Base-by-base conservation (phyloP, 1,140 invertebrate genomes). In the Zaprionus ghesquierei region DNA sequence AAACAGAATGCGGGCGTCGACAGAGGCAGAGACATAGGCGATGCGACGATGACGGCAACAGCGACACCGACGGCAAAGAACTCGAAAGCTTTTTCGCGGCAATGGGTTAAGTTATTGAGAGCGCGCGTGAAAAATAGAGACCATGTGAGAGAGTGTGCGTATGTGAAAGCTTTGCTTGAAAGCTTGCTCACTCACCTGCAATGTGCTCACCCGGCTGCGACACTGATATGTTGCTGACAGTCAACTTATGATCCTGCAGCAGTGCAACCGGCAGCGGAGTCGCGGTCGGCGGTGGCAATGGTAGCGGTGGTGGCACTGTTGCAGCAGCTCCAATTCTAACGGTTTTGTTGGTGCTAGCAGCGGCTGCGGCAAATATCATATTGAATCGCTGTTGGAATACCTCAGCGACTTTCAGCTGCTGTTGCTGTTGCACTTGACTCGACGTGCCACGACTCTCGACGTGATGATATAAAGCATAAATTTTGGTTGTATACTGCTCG, bases 391-490 rank as follows among this genome's bases (percentile, higher is more conserved):
- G 70, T 77, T 76, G 77, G 9, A 54, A 31, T 59, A 75, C 68
- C 61, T 70, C 73, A 53, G 73, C 79, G 71, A 79, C 77, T 73
- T 51, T 86, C 85, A 89, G 89, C 85, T 86, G 89, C 79, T 86
- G 84, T 85, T 89, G 89, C 89, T 90, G 80, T 86, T 90, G 87
- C 89, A 90, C 81, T 89, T 91, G 73, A 82, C 80, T 55, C 70
- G 77, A 77, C 85, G 81, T 72, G 87, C 77, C 86, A 87, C 84
- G 64, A 78, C 79, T 84, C 84, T 75, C 60, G 77, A 89, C 66
- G 84, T 89, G 85, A 85, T 85, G 75, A 81, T 91, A 89, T 79
- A 91, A 79, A 73, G 90, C 86, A 91, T 91, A 91, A 78, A 91
- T 87, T 90, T 91, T 75, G 75, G 82, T 87, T 87, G 81, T 90